phyloP scores from a whole-genome alignment of 2,797 vertebrate species.

The Hemibagrus guttatus region DNA sequence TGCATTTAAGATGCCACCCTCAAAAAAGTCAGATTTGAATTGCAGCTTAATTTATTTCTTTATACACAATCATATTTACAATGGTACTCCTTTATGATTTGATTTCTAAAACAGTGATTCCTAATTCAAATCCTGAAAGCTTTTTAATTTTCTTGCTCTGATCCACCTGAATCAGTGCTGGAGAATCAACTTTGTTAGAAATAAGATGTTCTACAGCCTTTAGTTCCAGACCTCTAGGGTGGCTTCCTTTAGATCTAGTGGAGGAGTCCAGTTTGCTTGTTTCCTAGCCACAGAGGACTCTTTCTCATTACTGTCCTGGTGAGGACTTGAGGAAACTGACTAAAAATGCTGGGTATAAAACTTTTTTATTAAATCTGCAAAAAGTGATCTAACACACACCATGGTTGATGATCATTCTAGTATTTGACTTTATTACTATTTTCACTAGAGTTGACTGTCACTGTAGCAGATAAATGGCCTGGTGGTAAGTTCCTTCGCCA shows the following conservation, averaged over 20 bases:
- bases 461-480: not conserved
- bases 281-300: not conserved
- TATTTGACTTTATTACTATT: conserved; percentile 1
- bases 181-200: not conserved
- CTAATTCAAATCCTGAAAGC: not conserved
- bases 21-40: not conserved
- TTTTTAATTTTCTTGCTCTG: not conserved
- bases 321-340: not conserved
- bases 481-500: not conserved
- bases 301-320: not conserved
- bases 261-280: not conserved
- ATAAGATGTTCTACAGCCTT: not conserved
- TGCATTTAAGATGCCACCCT: not conserved
- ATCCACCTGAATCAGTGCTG: not conserved
- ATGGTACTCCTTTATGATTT: not conserved
- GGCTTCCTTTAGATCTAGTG: not conserved
- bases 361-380: not conserved
- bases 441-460: not conserved
- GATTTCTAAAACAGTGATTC: not conserved
- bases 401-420: not conserved
- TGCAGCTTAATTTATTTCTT: not conserved
- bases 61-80: not conserved
- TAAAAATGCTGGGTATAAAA: not conserved
- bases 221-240: not conserved
- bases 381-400: not conserved